Evolutionary conservation across 2,888 invertebrate species (phyloP), one percentile per base, ranked within the genome.

Genomic region (Stegophylla sp.): DNA sequence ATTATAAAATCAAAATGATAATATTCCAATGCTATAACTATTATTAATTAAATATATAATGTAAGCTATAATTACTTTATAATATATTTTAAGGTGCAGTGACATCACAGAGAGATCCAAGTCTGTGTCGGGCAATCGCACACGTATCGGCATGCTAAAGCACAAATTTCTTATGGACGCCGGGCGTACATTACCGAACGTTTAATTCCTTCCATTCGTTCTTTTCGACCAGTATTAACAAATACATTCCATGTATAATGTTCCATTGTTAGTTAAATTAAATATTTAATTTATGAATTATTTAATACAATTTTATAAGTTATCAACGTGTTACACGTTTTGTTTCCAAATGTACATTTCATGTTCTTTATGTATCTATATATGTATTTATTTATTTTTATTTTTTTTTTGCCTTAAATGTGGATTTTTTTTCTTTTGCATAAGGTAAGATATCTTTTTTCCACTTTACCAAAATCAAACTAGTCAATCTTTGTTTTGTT

Each of bases 401-500:
- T 79, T 61, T 69, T 79, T 45, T 61, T 10, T 69, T 17, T 69
- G 48, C 34, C 48, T 69, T 61, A 51, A 67, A 67, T 51, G 26
- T 41, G 41, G 59, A 41, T 45, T 64, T 28, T 77, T 74, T 75
- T 53, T 77, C 4, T 61, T 77, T 77, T 59, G 56, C 69, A 71
- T 71, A 63, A 41, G 17, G 34, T 41, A 69, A 77, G 45, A 69
- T 3, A 59, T 69, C 61, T 79, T 34, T 77, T 79, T 79, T 79
- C 51, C 41, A 63, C 71, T 71, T 61, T 79, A 79, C 79, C 71
- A 61, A 79, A 77, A 79, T 79, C 48, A 79, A 79, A 79, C 79
- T 79, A 79, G 79, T 79, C 79, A 79, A 79, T 71, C 45, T 79
- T 79, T 71, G 71, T 79, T 79, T 79, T 79, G 71, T 79, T 79